Evolutionary conservation across 2,113 vertebrate species (phyloP).

Genomic region (Lepisosteus osseus): DNA sequence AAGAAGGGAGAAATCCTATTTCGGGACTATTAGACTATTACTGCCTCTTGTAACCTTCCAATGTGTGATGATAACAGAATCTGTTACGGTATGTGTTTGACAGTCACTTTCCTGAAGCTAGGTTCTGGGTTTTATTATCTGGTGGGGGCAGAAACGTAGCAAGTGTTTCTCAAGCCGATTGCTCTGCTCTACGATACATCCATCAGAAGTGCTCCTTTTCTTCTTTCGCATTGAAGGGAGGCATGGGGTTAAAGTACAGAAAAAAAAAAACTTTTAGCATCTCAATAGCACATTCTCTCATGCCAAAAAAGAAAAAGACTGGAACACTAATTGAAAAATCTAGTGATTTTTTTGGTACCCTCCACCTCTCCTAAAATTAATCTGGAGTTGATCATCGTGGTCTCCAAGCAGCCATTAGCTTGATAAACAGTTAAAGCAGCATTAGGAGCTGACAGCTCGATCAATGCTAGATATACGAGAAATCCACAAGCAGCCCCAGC

Average conservation of each 20-base stretch:
- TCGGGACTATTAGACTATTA: no score
- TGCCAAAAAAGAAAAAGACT: background rate
- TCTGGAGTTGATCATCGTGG: slow-evolving; percentile 55
- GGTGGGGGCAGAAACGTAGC: no score
- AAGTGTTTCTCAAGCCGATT: no score
- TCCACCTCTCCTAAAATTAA: slow-evolving; percentile 24
- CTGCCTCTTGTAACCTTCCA: no score
- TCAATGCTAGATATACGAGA: slow-evolving; percentile 78
- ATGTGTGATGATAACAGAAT: no score
- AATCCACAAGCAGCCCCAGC: slow-evolving; percentile 60
- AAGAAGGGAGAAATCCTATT: no score
- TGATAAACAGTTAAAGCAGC: slow-evolving; percentile 75
- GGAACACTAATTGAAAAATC: slow-evolving; percentile 9
- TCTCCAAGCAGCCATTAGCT: slow-evolving; percentile 62
- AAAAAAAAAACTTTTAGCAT: background rate
- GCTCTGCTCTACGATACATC: no score
- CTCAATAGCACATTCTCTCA: background rate
- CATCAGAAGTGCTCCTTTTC: no score
- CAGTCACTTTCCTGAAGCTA: no score
- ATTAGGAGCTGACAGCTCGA: slow-evolving; percentile 70
- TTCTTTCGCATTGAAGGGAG: no score
- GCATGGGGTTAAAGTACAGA: background rate
- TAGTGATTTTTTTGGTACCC: slow-evolving; percentile 3
- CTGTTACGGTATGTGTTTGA: no score
- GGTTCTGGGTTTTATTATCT: no score